Evolutionary conservation across 2,113 vertebrate species (phyloP), one percentile per base, ranked within the genome.

Genomic region (Anguilla rostrata): DNA sequence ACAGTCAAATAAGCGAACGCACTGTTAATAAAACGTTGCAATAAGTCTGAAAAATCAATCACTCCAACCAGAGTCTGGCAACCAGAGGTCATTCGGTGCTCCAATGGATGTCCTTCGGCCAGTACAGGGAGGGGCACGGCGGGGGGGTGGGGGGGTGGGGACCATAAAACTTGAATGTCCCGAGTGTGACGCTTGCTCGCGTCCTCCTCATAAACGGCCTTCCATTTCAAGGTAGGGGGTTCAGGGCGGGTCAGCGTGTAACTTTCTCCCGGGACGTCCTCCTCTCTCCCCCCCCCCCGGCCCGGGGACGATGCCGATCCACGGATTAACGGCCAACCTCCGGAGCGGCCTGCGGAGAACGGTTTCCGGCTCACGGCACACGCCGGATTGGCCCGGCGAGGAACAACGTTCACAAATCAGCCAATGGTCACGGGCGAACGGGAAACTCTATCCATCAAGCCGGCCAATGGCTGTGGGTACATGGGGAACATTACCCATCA

Each of bases 311-410:
- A 88, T 56, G 86, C 89, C 96, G 94, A 93, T 94, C 92, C 90
- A 91, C 84, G 6, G 91, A 96, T 94, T 93, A 96, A 96, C 90
- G 89, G 94, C 90, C 87, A 91, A 86, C 82, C 93, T 90, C 91
- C 89, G 89, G 86, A 90, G 84, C 49, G 56, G 88, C 91, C 94
- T 87, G 85, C 20, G 75, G 91, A 92, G 94, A 96, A 93, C 66
- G 84, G 91, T 93, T 96, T 97, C 92, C 92, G 85, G 92, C 93
- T 93, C 93, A 93, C 75, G 91, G 96, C 90, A 92, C 92, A 93
- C 83, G 56, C 88, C 88, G 93, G 93, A 95, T 94, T 94, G 95
- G 94, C 90, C 87, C 91, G 94, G 94, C 91, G 88, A 93, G 85
- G 83, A 94, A 87, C 56, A 85, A 92, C 22, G 75, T 90, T 94